Evolutionary conservation across 2,797 vertebrate species (phyloP), one percentile per base, ranked within the genome.

Genomic region (Octomys mimax): DNA sequence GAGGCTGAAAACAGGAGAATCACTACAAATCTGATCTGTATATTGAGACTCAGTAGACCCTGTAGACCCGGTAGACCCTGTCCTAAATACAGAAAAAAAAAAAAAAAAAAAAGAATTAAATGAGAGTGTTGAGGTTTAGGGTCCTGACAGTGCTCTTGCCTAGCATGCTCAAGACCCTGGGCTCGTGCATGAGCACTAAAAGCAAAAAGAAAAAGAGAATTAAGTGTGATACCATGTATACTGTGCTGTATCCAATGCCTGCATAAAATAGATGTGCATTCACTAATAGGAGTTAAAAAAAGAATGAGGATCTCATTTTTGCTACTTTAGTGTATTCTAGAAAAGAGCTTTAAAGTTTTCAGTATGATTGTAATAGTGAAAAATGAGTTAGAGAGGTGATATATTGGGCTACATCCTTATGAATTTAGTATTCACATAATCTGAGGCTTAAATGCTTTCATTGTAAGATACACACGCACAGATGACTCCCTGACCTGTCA

Each of bases 291-390:
- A 16, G 28, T 42, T 66, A 59, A 22, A 62, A 21, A 39, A 39
- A 39, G 68, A 85, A 62, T 12, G 26, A 87, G 31, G 16, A 1
- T 28, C 62, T 57, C 33, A 18, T 42, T 49, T 78, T 66, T 59
- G 64, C 54, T 92, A 2, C 49, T 89, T 57, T 21, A 28, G 57
- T 24, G 21, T 68, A 1, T 54, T 78, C 66, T 49, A n/a, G 77
- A 52, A 91, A 83, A 93, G 77, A 22, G 10, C 68, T 46, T 22
- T 57, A 39, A 57, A 42, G 31, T 86, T 92, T 92, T 61, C 62
- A 82, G 6, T 78, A 71, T 39, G 31, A 73, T 54, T 39, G 5
- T 16, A 49, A 6, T 70, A 11, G 26, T 80, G 42, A 36, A 83
- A 71, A 66, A 11, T 33, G 87, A 84, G 57, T 33, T 49, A 85